A percentile compares a stretch with the other conserved stretches of the same genome.
These are phyloP conservation scores for Axea sp. DNA, from an alignment of 2,888 invertebrate genomes.

Conservation along the genomic window DNA sequence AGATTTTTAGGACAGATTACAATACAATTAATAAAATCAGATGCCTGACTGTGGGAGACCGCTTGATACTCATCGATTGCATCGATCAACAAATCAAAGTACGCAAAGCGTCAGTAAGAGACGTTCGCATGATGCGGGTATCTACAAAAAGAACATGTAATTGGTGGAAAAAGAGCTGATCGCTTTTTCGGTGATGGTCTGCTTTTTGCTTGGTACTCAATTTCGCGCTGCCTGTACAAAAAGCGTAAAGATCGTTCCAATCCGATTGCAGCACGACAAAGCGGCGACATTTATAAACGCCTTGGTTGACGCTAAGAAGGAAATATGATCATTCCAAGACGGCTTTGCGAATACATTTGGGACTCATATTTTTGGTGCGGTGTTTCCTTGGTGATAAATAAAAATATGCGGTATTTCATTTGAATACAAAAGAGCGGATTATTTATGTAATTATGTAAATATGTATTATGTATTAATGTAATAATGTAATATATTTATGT, in stretches of 20 bases:
- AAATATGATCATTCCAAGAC: conserved; percentile 62
- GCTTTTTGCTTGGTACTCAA: conserved; percentile 27
- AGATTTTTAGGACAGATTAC: too few species aligned
- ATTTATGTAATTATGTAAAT: too few species aligned
- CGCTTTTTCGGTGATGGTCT: conserved; percentile 2
- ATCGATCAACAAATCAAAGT: too few species aligned
- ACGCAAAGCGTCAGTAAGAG: neutral
- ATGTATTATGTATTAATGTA: too few species aligned
- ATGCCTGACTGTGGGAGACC: too few species aligned
- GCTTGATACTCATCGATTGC: too few species aligned
- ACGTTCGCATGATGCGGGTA: conserved; percentile 30
- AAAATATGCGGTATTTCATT: conserved; percentile 55
- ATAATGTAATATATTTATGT: too few species aligned
- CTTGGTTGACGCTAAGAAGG: conserved; percentile 53
- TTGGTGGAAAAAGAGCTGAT: conserved; percentile 46
- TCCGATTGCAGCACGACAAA: conserved; percentile 60
- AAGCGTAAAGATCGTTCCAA: conserved; percentile 52
- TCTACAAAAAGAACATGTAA: conserved; percentile 20
- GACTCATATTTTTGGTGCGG: conserved; percentile 47
- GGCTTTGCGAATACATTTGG: conserved; percentile 56
- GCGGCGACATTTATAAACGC: conserved; percentile 62
- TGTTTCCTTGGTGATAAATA: conserved; percentile 44
- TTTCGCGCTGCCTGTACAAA: conserved; percentile 32
- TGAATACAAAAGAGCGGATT: conserved; percentile 44
- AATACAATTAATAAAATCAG: too few species aligned